phyloP scores from a whole-genome alignment of 2,888 invertebrate genomes.

The Scotopteryx bipunctaria region DNA sequence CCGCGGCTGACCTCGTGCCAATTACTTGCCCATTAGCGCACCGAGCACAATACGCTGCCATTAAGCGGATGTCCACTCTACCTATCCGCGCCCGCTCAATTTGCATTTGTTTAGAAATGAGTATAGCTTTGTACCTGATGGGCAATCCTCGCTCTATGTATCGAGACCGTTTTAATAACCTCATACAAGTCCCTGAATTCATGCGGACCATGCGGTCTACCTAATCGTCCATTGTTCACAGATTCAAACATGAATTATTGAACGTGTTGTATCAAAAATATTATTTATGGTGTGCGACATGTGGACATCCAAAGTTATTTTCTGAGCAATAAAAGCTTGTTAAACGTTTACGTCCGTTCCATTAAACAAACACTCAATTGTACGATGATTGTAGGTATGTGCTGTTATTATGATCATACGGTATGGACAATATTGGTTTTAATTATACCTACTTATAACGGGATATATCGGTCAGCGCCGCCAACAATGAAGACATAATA shows the following conservation, averaged over 20 bases:
- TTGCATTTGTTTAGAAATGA: slow-evolving; percentile 78
- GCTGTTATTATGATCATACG: slow-evolving; percentile 28
- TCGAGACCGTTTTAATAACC: slow-evolving; percentile 53
- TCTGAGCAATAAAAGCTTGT: slow-evolving; percentile 42
- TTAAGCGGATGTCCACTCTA: slow-evolving; percentile 73
- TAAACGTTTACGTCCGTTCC: slow-evolving; percentile 32
- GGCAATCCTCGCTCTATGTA: slow-evolving; percentile 40
- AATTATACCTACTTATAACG: slow-evolving; percentile 27
- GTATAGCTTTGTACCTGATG: slow-evolving; percentile 63
- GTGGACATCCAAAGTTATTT: slow-evolving; percentile 24
- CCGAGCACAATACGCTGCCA: slow-evolving; percentile 68
- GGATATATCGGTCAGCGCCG: slow-evolving; percentile 18
- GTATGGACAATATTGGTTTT: slow-evolving; percentile 28
- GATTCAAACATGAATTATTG: slow-evolving; percentile 43
- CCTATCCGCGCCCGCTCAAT: slow-evolving; percentile 63
- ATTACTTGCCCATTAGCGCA: slow-evolving; percentile 75
- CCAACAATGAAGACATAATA: slow-evolving; percentile 15
- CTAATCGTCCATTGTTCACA: slow-evolving; percentile 54
- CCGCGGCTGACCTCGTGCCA: slow-evolving; percentile 70
- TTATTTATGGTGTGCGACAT: slow-evolving; percentile 19
- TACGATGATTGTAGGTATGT: too few species aligned
- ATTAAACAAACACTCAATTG: slow-evolving; percentile 36
- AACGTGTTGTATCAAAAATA: slow-evolving; percentile 35
- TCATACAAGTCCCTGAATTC: slow-evolving; percentile 38
- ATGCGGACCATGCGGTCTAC: slow-evolving; percentile 52